Evolutionary conservation across 2,113 vertebrate species (phyloP).

Genomic region (Plestiodon gilberti): DNA sequence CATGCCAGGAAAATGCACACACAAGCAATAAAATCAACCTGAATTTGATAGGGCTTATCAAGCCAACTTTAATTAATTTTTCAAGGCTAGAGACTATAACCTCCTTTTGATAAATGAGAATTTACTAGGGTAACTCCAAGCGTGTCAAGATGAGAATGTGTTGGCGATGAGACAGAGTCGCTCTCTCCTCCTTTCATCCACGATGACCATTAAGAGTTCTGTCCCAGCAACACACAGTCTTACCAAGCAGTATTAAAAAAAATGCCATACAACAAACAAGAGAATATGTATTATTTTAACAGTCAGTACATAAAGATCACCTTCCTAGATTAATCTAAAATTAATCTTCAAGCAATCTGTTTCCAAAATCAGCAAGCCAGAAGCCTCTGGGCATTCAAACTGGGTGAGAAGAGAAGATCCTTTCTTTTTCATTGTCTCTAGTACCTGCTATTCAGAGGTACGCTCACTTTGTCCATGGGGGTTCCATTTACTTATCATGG

Average conservation of each 20-base stretch:
- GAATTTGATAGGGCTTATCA: constrained; percentile 29
- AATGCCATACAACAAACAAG: background rate
- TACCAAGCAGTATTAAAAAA: background rate
- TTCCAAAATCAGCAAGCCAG: background rate
- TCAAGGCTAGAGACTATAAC: background rate
- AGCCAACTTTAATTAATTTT: constrained; percentile 23
- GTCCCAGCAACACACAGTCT: background rate
- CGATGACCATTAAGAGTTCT: background rate
- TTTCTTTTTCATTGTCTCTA: background rate
- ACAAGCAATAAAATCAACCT: constrained; percentile 17
- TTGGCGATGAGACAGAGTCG: background rate
- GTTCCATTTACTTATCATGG: background rate
- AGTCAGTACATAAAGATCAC: too few species aligned
- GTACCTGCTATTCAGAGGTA: background rate
- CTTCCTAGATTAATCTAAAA: background rate
- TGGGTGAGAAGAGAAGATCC: background rate
- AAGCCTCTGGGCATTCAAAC: background rate
- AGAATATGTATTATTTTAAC: background rate
- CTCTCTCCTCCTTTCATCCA: constrained; percentile 10
- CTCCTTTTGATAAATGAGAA: constrained; percentile 1
- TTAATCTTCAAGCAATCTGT: background rate
- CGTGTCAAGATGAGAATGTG: background rate
- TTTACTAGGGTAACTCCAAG: background rate
- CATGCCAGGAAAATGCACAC: background rate
- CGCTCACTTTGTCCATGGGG: background rate